Conservation (phyloP, 2,797 vertebrate genomes). For the Kryptolebias ocellatus region DNA sequence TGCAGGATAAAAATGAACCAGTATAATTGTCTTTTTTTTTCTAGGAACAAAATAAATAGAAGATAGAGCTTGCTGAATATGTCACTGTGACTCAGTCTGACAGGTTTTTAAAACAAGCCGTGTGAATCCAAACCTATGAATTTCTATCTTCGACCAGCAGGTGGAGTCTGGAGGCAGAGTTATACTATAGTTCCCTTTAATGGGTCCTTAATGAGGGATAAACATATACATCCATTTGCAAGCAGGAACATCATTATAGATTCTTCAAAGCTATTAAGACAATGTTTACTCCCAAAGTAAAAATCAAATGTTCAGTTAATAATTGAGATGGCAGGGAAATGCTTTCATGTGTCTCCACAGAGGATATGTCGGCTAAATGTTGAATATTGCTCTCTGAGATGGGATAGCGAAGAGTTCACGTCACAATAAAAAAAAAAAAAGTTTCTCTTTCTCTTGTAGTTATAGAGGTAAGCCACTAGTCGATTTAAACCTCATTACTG, state of each 20-base stretch:
- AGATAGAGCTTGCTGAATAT: not conserved
- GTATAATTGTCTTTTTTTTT: no score
- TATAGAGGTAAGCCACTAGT: not conserved
- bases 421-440: constrained; percentile 10
- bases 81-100: not conserved
- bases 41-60: not conserved
- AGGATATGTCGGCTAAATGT: constrained; percentile 41
- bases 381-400: constrained; percentile 38
- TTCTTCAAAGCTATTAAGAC: constrained; percentile 48
- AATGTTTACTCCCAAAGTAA: constrained; percentile 50
- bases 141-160: constrained; percentile 53
- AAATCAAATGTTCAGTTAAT: constrained; percentile 54
- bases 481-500: not conserved
- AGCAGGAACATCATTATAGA: constrained; percentile 29
- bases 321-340: constrained; percentile 43
- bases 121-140: not conserved
- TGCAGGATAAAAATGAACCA: no score
- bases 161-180: constrained; percentile 52
- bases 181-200: constrained; percentile 33
- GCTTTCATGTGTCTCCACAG: constrained; percentile 44
- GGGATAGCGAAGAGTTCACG: constrained; percentile 11
- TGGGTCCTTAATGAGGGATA: constrained; percentile 38
- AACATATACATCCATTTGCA: constrained; percentile 42
- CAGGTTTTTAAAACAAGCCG: not conserved
- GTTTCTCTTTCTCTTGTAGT: constrained; percentile 1